These are phyloP conservation scores for Meteorus sp. DNA, from an alignment of 1,140 invertebrate genomes.

Conservation along the genomic window DNA sequence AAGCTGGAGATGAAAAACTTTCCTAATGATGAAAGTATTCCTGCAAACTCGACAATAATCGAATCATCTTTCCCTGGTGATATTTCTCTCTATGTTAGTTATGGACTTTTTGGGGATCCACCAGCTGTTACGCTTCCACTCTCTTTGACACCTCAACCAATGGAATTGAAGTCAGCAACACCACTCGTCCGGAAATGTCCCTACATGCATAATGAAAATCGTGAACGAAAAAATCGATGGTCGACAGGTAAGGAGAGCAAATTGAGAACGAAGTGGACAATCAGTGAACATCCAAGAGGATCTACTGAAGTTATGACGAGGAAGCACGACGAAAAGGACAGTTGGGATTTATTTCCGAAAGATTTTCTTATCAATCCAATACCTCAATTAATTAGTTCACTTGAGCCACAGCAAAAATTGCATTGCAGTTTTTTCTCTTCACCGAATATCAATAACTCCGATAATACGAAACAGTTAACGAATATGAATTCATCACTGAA, in stretches of 20 bases:
- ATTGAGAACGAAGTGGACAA: conserved; percentile 48
- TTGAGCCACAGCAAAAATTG: not conserved
- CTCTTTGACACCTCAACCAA: not conserved
- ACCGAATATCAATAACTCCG: not conserved
- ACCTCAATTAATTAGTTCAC: not conserved
- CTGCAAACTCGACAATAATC: not conserved
- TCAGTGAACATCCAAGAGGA: conserved; percentile 39
- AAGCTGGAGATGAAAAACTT: conserved; percentile 34
- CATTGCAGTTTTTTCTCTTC: conserved; percentile 9
- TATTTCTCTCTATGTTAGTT: conserved; percentile 44
- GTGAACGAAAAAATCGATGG: conserved; percentile 1
- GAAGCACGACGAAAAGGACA: not conserved
- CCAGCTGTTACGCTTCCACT: conserved; percentile 4
- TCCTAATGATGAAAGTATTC: conserved; percentile 21
- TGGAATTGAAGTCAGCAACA: not conserved
- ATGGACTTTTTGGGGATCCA: conserved; percentile 39
- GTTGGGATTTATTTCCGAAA: conserved; percentile 2
- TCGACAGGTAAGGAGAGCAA: conserved; percentile 38
- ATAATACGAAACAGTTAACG: no score
- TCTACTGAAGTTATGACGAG: not conserved
- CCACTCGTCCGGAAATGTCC: not conserved
- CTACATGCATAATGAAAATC: not conserved
- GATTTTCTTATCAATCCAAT: not conserved
- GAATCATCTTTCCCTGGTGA: conserved; percentile 46
- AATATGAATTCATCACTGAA: not conserved